Evolutionary conservation across 1,140 invertebrate species (phyloP), one percentile per base, ranked within the genome.

Genomic region (Steinernema khuongi): DNA sequence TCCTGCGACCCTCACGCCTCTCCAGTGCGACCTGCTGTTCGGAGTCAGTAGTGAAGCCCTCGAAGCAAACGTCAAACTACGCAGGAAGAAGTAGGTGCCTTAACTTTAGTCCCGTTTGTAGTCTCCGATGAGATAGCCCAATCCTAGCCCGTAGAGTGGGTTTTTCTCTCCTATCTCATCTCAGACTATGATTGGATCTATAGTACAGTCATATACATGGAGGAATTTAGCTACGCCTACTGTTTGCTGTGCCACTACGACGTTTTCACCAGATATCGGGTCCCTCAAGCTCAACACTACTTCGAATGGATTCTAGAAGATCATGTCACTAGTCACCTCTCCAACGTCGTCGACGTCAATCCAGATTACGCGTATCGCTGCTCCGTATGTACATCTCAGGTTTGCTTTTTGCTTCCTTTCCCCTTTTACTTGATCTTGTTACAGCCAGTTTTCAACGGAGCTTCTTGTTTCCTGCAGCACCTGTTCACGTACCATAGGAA

Each of bases 241-340:
- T 60, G 50, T 22, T 22, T 26, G 19, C 7, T 60, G 7, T 60
- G 50, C 26, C 4, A 22, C 50, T 60, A 4, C 19, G 50, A 60
- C 22, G 26, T 60, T n/a, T 60, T 60, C 50, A 60, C 14, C 26
- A 11, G 50, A 17, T 60, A 60, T 22, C 11, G 22, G 22, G 19
- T 60, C 26, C 50, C 50, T 14, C 50, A 60, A 60, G 50, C 50
- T 4, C 50, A 60, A 17, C 50, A 60, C 50, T 60, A 60, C 50
- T 60, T 17, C 50, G 50, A 60, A 22, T 60, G 50, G 50, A 60
- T 60, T 60, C 50, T 60, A 4, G 50, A 60, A 26, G 50, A 60
- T 60, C 50, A 60, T 22, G 7, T 60, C 4, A 22, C 19, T 22
- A 60, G 50, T 22, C 50, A 60, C 50, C 14, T 60, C 4, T 11